phyloP scores from a whole-genome alignment of 2,888 invertebrate genomes.

The Alloscopus bannaensis region DNA sequence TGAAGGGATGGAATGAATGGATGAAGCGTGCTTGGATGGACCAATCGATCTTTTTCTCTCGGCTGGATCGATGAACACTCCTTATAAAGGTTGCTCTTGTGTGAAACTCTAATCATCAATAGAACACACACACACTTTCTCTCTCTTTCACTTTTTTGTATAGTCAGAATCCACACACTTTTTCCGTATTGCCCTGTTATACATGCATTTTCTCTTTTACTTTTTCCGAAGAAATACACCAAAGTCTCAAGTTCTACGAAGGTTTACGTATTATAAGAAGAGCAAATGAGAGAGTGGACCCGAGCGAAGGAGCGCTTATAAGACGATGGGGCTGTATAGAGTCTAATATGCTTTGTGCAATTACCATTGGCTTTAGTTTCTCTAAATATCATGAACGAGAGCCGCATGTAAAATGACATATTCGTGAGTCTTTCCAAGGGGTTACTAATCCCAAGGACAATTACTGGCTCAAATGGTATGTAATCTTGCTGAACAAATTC shows the following conservation, averaged over 20 bases:
- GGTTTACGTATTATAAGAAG: not conserved
- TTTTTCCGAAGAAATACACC: too few relatives aligned
- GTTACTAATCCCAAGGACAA: conserved; percentile 46
- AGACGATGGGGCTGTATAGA: too few relatives aligned
- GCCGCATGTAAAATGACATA: conserved; percentile 41
- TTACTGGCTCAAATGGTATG: conserved; percentile 45
- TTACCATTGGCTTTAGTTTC: conserved; percentile 28
- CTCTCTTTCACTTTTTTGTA: too few relatives aligned
- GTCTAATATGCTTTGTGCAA: too few relatives aligned
- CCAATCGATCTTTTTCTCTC: conserved; percentile 29
- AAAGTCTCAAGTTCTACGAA: too few relatives aligned
- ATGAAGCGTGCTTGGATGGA: conserved; percentile 21
- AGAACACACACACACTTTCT: conserved; percentile 1
- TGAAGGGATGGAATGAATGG: conserved; percentile 28
- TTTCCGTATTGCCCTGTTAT: not conserved
- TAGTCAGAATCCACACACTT: not conserved
- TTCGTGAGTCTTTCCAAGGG: conserved; percentile 33
- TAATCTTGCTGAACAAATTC: conserved; percentile 43
- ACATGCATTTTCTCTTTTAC: not conserved
- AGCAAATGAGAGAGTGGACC: conserved; percentile 9
- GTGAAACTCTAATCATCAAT: conserved; percentile 39
- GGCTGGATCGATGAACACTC: conserved; percentile 38
- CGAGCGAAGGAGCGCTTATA: not conserved
- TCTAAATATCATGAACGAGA: conserved; percentile 39
- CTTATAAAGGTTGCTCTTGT: conserved; percentile 29